phyloP scores from a whole-genome alignment of 2,888 invertebrate species.

The Neria commutata region DNA sequence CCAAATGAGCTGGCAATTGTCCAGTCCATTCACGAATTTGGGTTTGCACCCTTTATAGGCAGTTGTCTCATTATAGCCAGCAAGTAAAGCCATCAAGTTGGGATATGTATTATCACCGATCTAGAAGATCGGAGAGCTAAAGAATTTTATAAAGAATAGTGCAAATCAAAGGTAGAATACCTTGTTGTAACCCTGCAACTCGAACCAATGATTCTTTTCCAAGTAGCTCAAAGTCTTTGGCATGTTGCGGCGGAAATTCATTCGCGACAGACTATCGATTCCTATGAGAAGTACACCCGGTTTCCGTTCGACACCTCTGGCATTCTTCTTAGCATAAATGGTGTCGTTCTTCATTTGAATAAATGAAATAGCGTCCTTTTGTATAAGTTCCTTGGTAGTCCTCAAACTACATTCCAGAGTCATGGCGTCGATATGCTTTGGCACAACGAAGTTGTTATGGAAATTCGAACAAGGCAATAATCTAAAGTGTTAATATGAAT shows the following conservation, averaged over 20 bases:
- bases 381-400: constrained; percentile 39
- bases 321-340: constrained; percentile 56
- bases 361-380: constrained; percentile 64
- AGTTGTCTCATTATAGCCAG: constrained; percentile 67
- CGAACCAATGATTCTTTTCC: constrained; percentile 69
- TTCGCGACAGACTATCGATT: constrained; percentile 82
- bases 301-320: constrained; percentile 35
- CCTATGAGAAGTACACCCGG: constrained; percentile 78
- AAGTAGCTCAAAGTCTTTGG: constrained; percentile 72
- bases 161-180: constrained; percentile 54
- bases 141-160: constrained; percentile 3
- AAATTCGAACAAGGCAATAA: constrained; percentile 42
- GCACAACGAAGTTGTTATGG: constrained; percentile 41
- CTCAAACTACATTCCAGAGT: constrained; percentile 57
- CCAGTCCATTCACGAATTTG: constrained; percentile 65
- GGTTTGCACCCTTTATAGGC: constrained; percentile 64
- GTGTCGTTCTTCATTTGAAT: constrained; percentile 62
- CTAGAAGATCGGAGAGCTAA: constrained; percentile 54
- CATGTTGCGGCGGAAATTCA: constrained; percentile 78
- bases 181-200: constrained; percentile 75
- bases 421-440: constrained; percentile 40
- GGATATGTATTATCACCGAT: constrained; percentile 89
- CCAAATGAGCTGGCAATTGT: constrained; percentile 80
- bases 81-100: constrained; percentile 81
- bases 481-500: constrained; percentile 31